A percentile compares a stretch with the other conserved stretches of the same genome.
phyloP scores from a whole-genome alignment of 37 sponge, comb jelly and placozoan species.

The Bolinopsis microptera region DNA sequence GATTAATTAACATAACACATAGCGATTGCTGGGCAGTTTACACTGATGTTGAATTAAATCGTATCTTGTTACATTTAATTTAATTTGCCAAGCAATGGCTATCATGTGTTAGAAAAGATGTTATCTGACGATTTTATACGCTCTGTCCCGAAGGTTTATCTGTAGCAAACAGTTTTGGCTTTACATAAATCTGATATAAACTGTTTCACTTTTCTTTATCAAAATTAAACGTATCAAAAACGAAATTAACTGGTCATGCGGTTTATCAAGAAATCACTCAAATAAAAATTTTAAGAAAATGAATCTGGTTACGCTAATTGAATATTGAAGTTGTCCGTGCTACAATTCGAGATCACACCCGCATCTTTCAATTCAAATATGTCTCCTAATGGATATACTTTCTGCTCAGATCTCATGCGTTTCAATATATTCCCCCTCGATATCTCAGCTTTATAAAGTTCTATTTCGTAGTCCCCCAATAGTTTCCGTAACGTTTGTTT shows the following conservation, averaged over 20 bases:
- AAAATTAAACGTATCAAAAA: neutral
- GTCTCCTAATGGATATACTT: conserved; percentile 14
- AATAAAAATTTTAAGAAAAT: neutral
- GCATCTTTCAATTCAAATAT: conserved; percentile 19
- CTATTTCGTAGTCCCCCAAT: conserved; percentile 46
- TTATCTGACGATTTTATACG: neutral
- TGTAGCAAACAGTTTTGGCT: neutral
- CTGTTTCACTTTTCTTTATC: neutral
- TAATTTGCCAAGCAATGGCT: no score
- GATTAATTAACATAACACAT: no score
- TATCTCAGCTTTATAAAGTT: neutral
- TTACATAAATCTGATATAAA: neutral
- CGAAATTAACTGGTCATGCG: neutral
- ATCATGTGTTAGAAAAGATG: neutral
- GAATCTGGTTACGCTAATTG: neutral
- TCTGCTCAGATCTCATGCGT: conserved; percentile 27
- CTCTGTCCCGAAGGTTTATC: neutral
- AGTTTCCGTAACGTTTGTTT: conserved; percentile 37
- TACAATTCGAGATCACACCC: neutral
- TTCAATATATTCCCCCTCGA: neutral
- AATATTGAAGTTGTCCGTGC: conserved; percentile 20
- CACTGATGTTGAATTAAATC: neutral
- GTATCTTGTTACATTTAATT: neutral
- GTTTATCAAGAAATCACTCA: neutral
- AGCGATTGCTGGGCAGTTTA: neutral